Conservation (phyloP, 2,113 vertebrate genomes). For the Oreochromis spilurus region DNA sequence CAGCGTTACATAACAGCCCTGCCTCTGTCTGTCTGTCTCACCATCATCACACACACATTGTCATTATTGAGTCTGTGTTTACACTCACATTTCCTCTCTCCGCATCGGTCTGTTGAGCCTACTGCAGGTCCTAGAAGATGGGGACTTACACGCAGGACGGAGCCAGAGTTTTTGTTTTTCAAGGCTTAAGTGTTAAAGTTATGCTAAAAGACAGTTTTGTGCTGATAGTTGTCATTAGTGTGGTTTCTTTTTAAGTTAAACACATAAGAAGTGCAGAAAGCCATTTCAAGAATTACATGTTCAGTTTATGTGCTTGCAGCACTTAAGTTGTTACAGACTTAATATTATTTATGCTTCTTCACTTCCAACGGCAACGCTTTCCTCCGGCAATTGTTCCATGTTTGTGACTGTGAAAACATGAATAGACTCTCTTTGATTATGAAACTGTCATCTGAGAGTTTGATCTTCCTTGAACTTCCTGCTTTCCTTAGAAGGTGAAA, state of each 20-base stretch:
- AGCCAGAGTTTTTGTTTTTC: not conserved
- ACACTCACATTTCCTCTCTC: not conserved
- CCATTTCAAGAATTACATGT: not conserved
- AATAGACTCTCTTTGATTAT: not conserved
- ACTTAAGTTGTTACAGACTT: not conserved
- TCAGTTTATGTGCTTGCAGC: not conserved
- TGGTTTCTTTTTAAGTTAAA: not conserved
- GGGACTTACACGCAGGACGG: not conserved
- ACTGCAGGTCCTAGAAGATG: not conserved
- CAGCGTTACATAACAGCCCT: conserved; percentile 22
- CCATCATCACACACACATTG: not conserved
- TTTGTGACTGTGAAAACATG: not conserved
- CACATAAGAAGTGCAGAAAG: not conserved
- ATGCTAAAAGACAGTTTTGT: not conserved
- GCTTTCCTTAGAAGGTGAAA: not conserved
- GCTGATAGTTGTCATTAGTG: not conserved
- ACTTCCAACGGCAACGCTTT: not conserved
- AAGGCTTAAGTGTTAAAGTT: not conserved
- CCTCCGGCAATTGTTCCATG: not conserved
- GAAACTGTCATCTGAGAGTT: not conserved
- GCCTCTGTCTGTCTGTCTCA: not conserved
- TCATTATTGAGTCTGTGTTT: not conserved
- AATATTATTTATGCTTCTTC: not conserved
- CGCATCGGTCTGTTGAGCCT: not conserved
- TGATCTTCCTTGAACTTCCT: not conserved